These are phyloP conservation scores for Campopleginae sp. DNA, from an alignment of 2,888 invertebrate genomes.

Conservation along the genomic window DNA sequence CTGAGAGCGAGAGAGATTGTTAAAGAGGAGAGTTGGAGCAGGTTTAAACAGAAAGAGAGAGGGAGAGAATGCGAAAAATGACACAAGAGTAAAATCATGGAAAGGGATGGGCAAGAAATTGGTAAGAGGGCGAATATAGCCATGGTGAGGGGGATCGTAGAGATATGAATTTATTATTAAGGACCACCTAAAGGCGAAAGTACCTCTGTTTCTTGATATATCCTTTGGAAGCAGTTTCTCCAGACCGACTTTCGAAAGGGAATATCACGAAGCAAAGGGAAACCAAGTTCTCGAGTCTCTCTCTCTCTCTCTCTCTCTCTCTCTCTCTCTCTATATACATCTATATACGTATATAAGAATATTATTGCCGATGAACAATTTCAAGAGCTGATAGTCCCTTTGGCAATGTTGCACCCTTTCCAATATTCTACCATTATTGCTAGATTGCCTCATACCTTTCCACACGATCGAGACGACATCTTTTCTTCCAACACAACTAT, in stretches of 20 bases:
- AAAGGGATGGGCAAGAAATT: slow-evolving; percentile 42
- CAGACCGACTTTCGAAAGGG: neutral
- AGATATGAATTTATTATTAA: slow-evolving; percentile 84
- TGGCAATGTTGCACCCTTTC: slow-evolving; percentile 23
- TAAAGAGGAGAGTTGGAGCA: slow-evolving; percentile 16
- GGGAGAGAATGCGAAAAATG: slow-evolving; percentile 37
- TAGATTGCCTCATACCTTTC: slow-evolving; percentile 11
- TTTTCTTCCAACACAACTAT: neutral
- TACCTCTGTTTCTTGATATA: slow-evolving; percentile 79
- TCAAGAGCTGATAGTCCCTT: slow-evolving; percentile 1
- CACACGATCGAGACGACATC: neutral
- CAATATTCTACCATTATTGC: slow-evolving; percentile 10
- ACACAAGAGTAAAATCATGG: slow-evolving; percentile 46
- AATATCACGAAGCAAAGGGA: slow-evolving; percentile 24
- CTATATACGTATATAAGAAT: neutral
- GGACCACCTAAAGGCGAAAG: slow-evolving; percentile 80
- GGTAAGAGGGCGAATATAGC: slow-evolving; percentile 66
- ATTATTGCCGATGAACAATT: neutral
- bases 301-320: neutral
- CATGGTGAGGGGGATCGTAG: slow-evolving; percentile 71
- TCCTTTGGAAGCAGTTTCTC: slow-evolving; percentile 60
- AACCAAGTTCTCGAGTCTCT: neutral
- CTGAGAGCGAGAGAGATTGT: slow-evolving; percentile 1
- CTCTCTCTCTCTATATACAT: neutral
- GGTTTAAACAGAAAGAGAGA: slow-evolving; percentile 35